Evolutionary conservation across 1,140 invertebrate species (phyloP).

Genomic region (Drosophila arizonae): DNA sequence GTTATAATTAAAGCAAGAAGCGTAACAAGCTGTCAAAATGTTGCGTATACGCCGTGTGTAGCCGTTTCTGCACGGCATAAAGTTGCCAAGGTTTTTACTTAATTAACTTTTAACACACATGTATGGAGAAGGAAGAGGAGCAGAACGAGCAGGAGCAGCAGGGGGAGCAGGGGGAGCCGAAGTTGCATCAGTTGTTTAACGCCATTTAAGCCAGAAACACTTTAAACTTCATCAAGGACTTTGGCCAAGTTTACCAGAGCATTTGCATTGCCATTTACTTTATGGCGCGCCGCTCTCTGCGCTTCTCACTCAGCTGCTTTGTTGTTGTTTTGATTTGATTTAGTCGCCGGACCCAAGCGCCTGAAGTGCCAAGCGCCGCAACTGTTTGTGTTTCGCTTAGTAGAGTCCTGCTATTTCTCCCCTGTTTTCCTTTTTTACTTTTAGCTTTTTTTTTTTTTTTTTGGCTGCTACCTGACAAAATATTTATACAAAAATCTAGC

Average conservation of each 20-base stretch:
- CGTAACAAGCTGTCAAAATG: conserved; percentile 62
- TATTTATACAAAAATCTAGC: conserved; percentile 75
- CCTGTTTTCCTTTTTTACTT: neutral
- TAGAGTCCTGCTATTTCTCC: neutral
- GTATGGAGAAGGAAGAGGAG: no score
- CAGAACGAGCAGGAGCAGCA: no score
- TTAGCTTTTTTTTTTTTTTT: no score
- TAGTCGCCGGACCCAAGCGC: conserved; percentile 43
- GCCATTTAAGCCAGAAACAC: conserved; percentile 45
- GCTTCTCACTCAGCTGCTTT: conserved; percentile 11
- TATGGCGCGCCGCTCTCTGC: neutral
- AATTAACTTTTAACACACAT: conserved; percentile 64
- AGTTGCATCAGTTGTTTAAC: conserved; percentile 17
- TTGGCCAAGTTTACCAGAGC: conserved; percentile 20
- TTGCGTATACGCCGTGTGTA: conserved; percentile 15
- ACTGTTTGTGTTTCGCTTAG: conserved; percentile 31
- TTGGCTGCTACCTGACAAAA: conserved; percentile 55
- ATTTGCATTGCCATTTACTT: conserved; percentile 58
- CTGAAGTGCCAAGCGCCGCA: conserved; percentile 1
- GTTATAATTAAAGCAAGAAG: conserved; percentile 61
- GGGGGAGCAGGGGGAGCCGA: no score
- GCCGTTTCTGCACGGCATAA: neutral
- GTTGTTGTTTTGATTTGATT: conserved; percentile 76
- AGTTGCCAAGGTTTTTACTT: conserved; percentile 44
- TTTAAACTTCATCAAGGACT: conserved; percentile 34